Evolutionary conservation across 2,888 invertebrate genomes (phyloP).

Genomic region (Torymus tubicola): DNA sequence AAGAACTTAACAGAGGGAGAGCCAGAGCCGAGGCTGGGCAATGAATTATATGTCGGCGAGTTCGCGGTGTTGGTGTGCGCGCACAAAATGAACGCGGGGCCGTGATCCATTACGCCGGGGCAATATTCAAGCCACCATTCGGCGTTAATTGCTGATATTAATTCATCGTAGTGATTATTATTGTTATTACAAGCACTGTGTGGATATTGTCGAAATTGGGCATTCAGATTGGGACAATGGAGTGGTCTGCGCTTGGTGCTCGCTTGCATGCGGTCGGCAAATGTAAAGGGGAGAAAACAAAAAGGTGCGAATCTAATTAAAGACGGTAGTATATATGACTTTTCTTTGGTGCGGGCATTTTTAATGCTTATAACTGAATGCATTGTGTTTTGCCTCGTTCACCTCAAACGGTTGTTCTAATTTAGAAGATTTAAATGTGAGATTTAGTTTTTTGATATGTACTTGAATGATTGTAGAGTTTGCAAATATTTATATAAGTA

Average conservation of each 20-base stretch:
- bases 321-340: background rate
- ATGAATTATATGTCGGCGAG: constrained; percentile 29
- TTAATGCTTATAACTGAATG: too few relatives aligned
- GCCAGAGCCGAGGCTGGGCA: background rate
- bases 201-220: background rate
- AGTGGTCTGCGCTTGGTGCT: too few relatives aligned
- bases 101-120: constrained; percentile 27
- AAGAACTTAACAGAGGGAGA: background rate
- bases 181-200: constrained; percentile 19
- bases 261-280: background rate
- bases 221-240: too few relatives aligned
- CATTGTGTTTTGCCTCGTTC: too few relatives aligned
- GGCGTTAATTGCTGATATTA: constrained; percentile 41
- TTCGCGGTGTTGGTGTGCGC: background rate
- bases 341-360: too few relatives aligned
- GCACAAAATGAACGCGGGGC: constrained; percentile 26
- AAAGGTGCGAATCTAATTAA: background rate
- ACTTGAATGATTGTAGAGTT: too few relatives aligned
- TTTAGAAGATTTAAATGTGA: too few relatives aligned
- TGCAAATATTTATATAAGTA: too few relatives aligned
- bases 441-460: too few relatives aligned
- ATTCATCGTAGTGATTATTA: constrained; percentile 22
- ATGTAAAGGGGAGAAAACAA: background rate
- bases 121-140: constrained; percentile 32
- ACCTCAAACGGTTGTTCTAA: too few relatives aligned